Evolutionary conservation across 92 coral and sea anemone species (phyloP).

Genomic region (Parazoanthus darwini): DNA sequence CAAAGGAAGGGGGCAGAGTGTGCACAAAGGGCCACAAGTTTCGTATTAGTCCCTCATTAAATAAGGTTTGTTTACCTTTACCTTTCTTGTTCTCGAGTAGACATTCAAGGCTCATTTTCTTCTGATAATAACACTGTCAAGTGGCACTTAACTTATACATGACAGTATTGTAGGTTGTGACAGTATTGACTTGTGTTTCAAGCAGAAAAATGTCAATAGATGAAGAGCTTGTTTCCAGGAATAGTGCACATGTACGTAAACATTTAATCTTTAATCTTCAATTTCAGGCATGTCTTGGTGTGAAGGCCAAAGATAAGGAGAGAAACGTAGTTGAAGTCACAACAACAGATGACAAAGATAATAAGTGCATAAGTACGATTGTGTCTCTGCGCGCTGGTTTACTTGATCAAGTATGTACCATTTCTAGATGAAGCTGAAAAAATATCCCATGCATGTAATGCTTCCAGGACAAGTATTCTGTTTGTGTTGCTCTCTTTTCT

Average conservation of each 20-base stretch:
- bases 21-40: too few relatives aligned
- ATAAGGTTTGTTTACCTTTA: too few relatives aligned
- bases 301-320: slow-evolving; percentile 20
- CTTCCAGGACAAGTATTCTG: neutral
- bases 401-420: slow-evolving; percentile 27
- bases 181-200: too few relatives aligned
- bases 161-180: too few relatives aligned
- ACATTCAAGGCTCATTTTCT: too few relatives aligned
- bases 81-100: too few relatives aligned
- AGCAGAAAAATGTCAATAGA: neutral
- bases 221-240: neutral
- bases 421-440: neutral
- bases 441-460: too few relatives aligned
- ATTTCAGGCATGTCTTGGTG: slow-evolving; percentile 35
- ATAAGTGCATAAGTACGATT: neutral
- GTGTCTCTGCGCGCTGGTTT: slow-evolving; percentile 16
- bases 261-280: neutral
- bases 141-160: too few relatives aligned
- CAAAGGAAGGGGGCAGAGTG: too few relatives aligned
- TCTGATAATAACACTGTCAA: too few relatives aligned
- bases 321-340: slow-evolving; percentile 32
- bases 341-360: slow-evolving; percentile 21
- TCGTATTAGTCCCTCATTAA: too few relatives aligned
- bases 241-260: neutral
- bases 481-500: neutral